phyloP scores from a whole-genome alignment of 2,797 vertebrate genomes.

The Typhlichthys eigenmanni region DNA sequence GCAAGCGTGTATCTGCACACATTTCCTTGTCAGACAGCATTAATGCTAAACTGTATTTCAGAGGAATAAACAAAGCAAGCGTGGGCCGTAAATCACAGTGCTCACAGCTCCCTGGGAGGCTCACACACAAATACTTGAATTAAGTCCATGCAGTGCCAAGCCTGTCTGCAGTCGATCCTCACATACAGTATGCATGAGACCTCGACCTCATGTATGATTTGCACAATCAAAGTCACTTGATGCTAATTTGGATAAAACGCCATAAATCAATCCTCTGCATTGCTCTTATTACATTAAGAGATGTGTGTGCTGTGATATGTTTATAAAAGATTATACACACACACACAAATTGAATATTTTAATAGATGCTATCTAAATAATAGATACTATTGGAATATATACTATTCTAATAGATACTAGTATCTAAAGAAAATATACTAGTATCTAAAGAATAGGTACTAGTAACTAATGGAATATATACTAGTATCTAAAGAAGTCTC shows the following conservation, averaged over 20 bases:
- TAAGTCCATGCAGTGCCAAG: slow-evolving; percentile 37
- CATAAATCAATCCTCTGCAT: slow-evolving; percentile 4
- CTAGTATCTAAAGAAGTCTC: too few relatives aligned
- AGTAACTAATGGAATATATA: too few relatives aligned
- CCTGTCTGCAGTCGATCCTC: slow-evolving; percentile 1
- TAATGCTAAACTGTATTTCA: slow-evolving; percentile 13
- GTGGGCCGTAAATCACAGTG: slow-evolving; percentile 11
- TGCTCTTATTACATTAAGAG: slow-evolving; percentile 2
- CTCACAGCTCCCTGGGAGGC: slow-evolving; percentile 19
- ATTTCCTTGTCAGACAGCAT: too few relatives aligned
- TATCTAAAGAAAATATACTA: too few relatives aligned
- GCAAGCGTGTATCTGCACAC: too few relatives aligned
- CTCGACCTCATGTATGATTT: slow-evolving; percentile 31
- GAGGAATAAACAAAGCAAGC: slow-evolving; percentile 8
- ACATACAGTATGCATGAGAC: slow-evolving; percentile 13
- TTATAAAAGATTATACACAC: not conserved
- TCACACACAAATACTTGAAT: slow-evolving; percentile 31
- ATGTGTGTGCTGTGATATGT: not conserved
- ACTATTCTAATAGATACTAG: too few relatives aligned
- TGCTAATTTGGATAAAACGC: slow-evolving; percentile 31
- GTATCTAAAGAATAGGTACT: too few relatives aligned
- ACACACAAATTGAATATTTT: not conserved
- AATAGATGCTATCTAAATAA: too few relatives aligned
- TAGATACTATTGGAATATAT: too few relatives aligned
- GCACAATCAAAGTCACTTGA: slow-evolving; percentile 31